phyloP scores from a whole-genome alignment of 2,113 vertebrate genomes.

The Pituophis catenifer region DNA sequence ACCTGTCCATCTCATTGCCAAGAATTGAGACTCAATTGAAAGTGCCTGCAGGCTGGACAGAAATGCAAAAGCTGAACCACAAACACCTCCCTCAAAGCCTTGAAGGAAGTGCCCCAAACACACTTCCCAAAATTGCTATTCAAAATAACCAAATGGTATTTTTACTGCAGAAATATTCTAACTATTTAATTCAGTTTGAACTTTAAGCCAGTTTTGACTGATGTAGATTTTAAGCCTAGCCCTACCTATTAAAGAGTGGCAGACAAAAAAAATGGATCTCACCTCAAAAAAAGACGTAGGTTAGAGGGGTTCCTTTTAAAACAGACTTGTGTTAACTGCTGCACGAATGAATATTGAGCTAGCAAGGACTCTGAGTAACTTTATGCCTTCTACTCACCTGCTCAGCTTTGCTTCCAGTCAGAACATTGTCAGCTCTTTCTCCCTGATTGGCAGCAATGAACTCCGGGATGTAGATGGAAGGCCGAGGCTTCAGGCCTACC shows the following conservation, averaged over 20 bases:
- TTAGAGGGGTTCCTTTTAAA: background rate
- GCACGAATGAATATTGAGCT: background rate
- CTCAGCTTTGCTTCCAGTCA: conserved; percentile 79
- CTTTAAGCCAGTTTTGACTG: background rate
- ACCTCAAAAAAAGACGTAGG: background rate
- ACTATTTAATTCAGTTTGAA: background rate
- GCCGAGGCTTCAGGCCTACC: conserved; percentile 81
- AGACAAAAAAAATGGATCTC: background rate
- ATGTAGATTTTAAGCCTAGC: background rate
- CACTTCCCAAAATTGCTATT: background rate
- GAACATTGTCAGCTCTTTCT: conserved; percentile 82
- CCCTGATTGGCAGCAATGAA: conserved; percentile 95
- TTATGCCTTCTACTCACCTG: conserved; percentile 73
- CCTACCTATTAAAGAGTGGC: background rate
- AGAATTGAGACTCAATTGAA: background rate
- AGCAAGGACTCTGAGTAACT: background rate
- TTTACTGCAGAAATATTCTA: background rate
- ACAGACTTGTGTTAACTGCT: background rate
- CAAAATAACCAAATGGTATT: background rate
- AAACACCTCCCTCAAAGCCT: background rate
- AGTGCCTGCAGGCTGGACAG: background rate
- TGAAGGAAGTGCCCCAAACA: background rate
- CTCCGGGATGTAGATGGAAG: conserved; percentile 87
- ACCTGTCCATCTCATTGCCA: background rate
- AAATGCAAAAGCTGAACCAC: background rate